These are phyloP conservation scores for rat (Rattus norvegicus) DNA, from an alignment of 2,113 vertebrate genomes.

Conservation along the genomic window DNA sequence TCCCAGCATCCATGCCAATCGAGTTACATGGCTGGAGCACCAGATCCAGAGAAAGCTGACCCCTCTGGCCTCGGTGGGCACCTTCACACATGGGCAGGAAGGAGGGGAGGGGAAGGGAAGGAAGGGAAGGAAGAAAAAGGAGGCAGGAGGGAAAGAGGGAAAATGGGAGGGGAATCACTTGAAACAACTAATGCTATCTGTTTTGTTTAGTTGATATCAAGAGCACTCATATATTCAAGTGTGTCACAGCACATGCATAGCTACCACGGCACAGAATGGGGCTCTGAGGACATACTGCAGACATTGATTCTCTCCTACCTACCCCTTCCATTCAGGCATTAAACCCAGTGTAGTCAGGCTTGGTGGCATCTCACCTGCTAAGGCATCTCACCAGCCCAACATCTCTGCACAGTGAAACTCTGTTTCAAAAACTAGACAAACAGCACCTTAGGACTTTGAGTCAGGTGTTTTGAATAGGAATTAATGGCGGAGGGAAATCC, in stretches of 20 bases:
- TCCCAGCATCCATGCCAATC: background rate
- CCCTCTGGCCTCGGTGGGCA: background rate
- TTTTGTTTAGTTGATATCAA: conserved; percentile 74
- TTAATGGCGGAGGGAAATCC: background rate
- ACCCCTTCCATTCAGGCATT: too few relatives aligned
- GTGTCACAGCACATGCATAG: background rate
- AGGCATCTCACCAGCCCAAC: background rate
- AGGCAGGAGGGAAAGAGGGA: background rate
- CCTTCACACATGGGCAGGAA: background rate
- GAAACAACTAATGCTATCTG: conserved; percentile 81
- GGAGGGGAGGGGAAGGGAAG: too few relatives aligned
- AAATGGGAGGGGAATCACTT: conserved; percentile 43
- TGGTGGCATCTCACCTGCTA: background rate
- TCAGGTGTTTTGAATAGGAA: background rate
- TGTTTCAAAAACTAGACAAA: background rate
- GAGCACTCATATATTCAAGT: background rate
- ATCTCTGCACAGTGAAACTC: background rate
- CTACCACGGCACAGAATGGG: background rate
- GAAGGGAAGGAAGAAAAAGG: too few relatives aligned
- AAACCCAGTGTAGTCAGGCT: background rate
- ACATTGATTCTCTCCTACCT: background rate
- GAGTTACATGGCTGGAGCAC: background rate
- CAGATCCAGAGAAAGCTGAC: background rate
- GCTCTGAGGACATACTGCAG: too few relatives aligned
- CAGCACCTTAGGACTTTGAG: background rate